Evolutionary conservation across 64 coral and sea anemone species (phyloP), one percentile per base, ranked within the genome.

Genomic region (Stichodactyla mertensii): DNA sequence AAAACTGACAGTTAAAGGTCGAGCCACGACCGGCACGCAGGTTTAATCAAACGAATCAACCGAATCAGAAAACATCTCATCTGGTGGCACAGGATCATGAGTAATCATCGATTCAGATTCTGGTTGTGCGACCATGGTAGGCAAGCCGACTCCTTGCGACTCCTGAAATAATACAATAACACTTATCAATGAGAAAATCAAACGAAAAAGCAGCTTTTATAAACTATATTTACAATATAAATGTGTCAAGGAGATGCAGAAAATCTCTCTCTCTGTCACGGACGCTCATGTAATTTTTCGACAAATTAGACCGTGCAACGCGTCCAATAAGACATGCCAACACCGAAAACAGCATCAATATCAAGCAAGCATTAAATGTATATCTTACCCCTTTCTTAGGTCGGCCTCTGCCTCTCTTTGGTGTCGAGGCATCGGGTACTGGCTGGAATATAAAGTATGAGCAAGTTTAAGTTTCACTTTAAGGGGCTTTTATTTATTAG

Each of bases 371-470:
- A 9, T 6, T 7, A 69, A 69, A 22, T 69, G 9, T 24, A 74
- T 13, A 31, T 86, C 93, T 89, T 86, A 95, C 93, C 77, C 91
- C 88, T 82, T 95, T 95, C 74, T 89, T 95, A 13, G 94, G 94
- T 71, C 94, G 89, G 12, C 94, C 94, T 36, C 94, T 80, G 55
- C 94, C 85, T 87, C 94, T 77, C 64, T 95, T 95, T 36, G 94
- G 94, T 67, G 86, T 27, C 64, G 84, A 85, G 84, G 88, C 80
- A 24, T 95, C 94, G 24, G 88, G 87, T 52, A 79, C 87, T n/a
- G 94, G 94, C 94, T 95, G 54, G 51, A 88, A 78, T 51, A 58
- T n/a, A 79, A 59, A 52, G n/a, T 11, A 51, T 3, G n/a, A 69
- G 18, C 0, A 16, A 61, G 11, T 15, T 61, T 1, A 5, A 61